These are phyloP conservation scores for Ormyrus rosae DNA, from an alignment of 2,888 invertebrate species.

Conservation along the genomic window DNA sequence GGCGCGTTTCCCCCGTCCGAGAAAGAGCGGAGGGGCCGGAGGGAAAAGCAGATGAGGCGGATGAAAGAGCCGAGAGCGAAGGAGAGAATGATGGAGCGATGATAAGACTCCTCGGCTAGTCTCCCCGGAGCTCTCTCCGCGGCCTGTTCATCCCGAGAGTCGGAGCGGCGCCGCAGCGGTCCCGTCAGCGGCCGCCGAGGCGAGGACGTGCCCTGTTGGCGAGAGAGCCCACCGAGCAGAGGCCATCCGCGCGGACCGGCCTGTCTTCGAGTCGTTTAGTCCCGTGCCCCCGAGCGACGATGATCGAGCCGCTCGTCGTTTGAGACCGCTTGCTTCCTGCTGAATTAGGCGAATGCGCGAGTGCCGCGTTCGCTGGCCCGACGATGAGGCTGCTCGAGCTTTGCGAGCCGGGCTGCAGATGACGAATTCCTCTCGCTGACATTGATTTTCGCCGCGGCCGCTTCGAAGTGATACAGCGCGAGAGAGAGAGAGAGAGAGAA, in stretches of 20 bases:
- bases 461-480: not conserved
- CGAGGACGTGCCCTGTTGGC: slow-evolving; percentile 70
- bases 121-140: slow-evolving; percentile 64
- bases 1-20: not conserved
- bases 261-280: not conserved
- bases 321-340: not conserved
- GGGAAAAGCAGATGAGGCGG: not conserved
- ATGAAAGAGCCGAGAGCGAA: slow-evolving; percentile 42
- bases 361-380: slow-evolving; percentile 34
- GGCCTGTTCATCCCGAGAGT: slow-evolving; percentile 25
- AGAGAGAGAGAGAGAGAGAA: not conserved
- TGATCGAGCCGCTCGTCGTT: not conserved
- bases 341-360: not conserved
- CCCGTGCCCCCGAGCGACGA: not conserved
- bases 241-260: not conserved
- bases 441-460: too few relatives aligned
- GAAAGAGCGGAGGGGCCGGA: not conserved
- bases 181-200: slow-evolving; percentile 56
- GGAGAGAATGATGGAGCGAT: slow-evolving; percentile 71
- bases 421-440: too few relatives aligned
- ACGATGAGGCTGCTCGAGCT: too few relatives aligned
- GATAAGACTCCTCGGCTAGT: slow-evolving; percentile 70
- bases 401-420: too few relatives aligned
- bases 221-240: slow-evolving; percentile 40
- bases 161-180: not conserved